Evolutionary conservation across 1,140 invertebrate genomes (phyloP), one percentile per base, ranked within the genome.

Genomic region (Solenopsis fugax): DNA sequence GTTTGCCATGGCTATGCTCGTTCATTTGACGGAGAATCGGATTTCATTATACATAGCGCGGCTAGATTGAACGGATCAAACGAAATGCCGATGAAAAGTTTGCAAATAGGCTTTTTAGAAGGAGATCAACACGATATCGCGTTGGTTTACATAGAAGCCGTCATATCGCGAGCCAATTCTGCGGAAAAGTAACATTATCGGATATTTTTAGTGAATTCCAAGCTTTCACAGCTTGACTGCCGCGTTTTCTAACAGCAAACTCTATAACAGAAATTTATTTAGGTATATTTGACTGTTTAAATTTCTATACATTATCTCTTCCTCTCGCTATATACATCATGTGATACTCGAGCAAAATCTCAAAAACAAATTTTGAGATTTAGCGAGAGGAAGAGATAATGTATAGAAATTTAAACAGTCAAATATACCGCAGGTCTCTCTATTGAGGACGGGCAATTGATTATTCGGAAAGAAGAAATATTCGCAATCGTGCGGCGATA

Each of bases 21-120:
- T 76, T 67, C 78, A 78, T 90, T 80, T 80, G 89, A 77, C 75
- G 62, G 48, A 52, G 71, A 67, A 72, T 58, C 86, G 84, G 78
- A 90, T 90, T 90, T 90, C 89, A 90, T 90, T 90, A 90, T 90
- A 86, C 81, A 87, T 90, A 67, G 76, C 52, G 76, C 21, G 87
- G 86, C 69, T 88, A 86, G 84, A 90, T 90, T 86, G 89, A 90
- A 90, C 85, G 62, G 73, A 90, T 90, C 67, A 90, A 90, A 88
- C 89, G 76, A 86, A 90, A 90, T 85, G 71, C 81, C 71, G 82
- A 86, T 84, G 71, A 90, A 88, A 90, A 90, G 82, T 88, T 90
- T 64, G 71, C 16, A 69, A 60, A 64, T 52, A 77, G 85, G 75
- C 71, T 84, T 76, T 88, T 89, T 81, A 75, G 81, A 90, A 89